Evolutionary conservation across 2,113 vertebrate species (phyloP).

Genomic region (Lophotis ruficrista): DNA sequence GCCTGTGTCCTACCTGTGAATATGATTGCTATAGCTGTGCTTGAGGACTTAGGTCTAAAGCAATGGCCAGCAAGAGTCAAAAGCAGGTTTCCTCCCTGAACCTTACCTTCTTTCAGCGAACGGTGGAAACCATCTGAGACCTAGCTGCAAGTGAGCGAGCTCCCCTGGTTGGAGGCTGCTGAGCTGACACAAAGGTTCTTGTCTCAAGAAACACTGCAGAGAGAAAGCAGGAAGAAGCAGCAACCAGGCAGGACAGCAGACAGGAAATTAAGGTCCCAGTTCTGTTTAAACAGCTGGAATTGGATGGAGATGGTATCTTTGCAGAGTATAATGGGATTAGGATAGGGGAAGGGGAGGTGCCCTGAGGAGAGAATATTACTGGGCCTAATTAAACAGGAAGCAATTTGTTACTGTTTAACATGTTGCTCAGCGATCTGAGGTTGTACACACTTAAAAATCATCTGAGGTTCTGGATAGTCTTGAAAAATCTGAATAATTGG

Average conservation of each 20-base stretch:
- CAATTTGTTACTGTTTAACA: not conserved
- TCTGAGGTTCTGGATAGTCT: not conserved
- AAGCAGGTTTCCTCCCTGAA: not conserved
- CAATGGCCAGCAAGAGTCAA: not conserved
- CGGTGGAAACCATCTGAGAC: not conserved
- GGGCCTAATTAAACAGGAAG: conserved; percentile 29
- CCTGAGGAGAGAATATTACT: not conserved
- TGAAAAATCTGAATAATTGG: not conserved
- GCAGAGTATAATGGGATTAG: not conserved
- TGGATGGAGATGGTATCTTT: not conserved
- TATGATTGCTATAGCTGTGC: not conserved
- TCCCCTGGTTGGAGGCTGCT: not conserved
- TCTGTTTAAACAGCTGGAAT: not conserved
- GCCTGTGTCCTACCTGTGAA: not conserved
- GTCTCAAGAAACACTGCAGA: not conserved
- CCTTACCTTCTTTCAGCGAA: not conserved
- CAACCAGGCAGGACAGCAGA: not conserved
- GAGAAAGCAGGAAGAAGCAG: not conserved
- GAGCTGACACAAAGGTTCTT: rapidly evolving
- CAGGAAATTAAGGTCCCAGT: not conserved
- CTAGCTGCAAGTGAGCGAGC: not conserved
- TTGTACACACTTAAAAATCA: not conserved
- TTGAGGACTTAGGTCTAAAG: not conserved
- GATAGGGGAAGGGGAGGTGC: not conserved
- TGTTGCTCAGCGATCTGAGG: not conserved